Conservation (phyloP, 2,113 vertebrate species). For the Mirza zaza region DNA sequence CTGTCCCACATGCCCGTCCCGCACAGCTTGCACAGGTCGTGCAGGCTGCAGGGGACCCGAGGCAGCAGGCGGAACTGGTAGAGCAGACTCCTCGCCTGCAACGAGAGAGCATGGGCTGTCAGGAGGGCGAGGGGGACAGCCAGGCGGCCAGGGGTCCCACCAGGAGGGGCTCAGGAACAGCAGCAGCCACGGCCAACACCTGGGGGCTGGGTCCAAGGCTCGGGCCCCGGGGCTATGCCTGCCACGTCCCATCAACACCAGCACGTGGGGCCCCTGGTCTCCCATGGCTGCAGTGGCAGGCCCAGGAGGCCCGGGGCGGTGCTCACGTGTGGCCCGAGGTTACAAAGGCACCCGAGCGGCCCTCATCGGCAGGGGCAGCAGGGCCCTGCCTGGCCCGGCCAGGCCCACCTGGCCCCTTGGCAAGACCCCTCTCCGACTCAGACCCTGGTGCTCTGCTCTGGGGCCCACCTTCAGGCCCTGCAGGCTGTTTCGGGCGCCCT, state of each 20-base stretch:
- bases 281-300: neutral
- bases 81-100: constrained; percentile 95
- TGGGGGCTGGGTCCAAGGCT: neutral
- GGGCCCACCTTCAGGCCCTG: too few relatives aligned
- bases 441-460: accelerated
- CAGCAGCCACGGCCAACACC: accelerated
- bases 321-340: neutral
- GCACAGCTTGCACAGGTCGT: constrained; percentile 94
- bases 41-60: constrained; percentile 96
- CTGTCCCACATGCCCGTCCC: constrained; percentile 99
- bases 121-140: accelerated
- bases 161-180: accelerated
- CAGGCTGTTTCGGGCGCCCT: neutral
- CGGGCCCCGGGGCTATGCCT: neutral
- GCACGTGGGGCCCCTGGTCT: too few relatives aligned
- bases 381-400: neutral
- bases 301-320: accelerated
- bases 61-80: constrained; percentile 96
- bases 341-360: accelerated
- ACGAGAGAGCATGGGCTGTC: constrained; percentile 10
- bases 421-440: neutral
- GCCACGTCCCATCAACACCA: accelerated
- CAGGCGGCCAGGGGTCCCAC: neutral
- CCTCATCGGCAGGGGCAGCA: accelerated
- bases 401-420: too few relatives aligned